phyloP scores from a whole-genome alignment of 2,888 invertebrate genomes.

The Cryptus viduatorius region DNA sequence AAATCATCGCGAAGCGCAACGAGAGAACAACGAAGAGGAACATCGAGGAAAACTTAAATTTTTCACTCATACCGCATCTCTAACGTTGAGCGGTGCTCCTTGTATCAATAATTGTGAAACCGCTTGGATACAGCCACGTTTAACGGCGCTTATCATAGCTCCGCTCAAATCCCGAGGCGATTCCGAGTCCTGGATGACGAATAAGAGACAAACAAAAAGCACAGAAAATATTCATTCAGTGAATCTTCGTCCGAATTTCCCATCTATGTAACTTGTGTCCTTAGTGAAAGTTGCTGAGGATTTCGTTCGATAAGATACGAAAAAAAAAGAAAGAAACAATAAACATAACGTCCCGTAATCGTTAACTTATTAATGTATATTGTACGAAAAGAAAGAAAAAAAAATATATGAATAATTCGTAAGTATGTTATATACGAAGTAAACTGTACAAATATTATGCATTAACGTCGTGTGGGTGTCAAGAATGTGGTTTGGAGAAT shows the following conservation, averaged over 20 bases:
- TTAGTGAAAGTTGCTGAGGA: background rate
- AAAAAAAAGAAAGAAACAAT: background rate
- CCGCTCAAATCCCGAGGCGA: conserved; percentile 82
- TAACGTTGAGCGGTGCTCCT: conserved; percentile 82
- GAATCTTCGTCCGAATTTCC: background rate
- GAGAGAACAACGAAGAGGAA: conserved; percentile 1
- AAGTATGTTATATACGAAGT: conserved; percentile 70
- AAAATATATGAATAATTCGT: conserved; percentile 60
- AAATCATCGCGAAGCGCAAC: conserved; percentile 7
- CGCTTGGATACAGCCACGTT: conserved; percentile 83
- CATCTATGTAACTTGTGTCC: conserved; percentile 17
- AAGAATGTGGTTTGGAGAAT: conserved; percentile 47
- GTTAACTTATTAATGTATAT: conserved; percentile 72
- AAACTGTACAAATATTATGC: conserved; percentile 72
- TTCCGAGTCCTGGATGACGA: conserved; percentile 80
- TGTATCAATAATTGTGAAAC: conserved; percentile 82
- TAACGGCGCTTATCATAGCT: conserved; percentile 83
- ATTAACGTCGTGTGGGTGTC: conserved; percentile 53
- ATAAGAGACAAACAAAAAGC: conserved; percentile 60
- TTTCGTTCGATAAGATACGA: background rate
- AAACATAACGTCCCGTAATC: conserved; percentile 52
- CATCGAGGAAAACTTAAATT: background rate
- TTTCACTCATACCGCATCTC: conserved; percentile 79
- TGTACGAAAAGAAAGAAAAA: conserved; percentile 62
- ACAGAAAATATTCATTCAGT: conserved; percentile 49